Evolutionary conservation across 1,140 invertebrate species (phyloP), one percentile per base, ranked within the genome.

Genomic region (Zaprionus kolodkinae): DNA sequence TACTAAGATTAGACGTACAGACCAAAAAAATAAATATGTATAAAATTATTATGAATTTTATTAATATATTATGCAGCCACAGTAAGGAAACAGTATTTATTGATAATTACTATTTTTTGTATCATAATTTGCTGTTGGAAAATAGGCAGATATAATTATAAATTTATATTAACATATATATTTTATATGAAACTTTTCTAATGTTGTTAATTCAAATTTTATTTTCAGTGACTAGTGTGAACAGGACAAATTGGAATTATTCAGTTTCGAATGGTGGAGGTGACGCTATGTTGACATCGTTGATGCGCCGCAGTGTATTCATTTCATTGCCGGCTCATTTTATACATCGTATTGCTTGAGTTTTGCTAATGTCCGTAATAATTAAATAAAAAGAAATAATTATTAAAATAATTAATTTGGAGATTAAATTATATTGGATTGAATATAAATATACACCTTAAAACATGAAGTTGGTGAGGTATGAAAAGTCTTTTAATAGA

Each of bases 391-490:
- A 50, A 12, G 11, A 15, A 67, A 12, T n/a, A 35, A 27, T 35
- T 9, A 48, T 7, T 25, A 50, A 50, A n/a, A 11, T 2, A 50
- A 50, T 11, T 25, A 25, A 50, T 50, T 50, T 12, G 9, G 0
- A 50, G 25, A 21, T 5, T 30, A 52, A 21, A 40, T 30, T 17
- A 11, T 12, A 11, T 13, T 13, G 33, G 25, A 38, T 40, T 52
- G 33, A 35, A 50, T 35, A 50, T 15, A 35, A 21, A 50, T 27
- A 40, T 33, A 57, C 35, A 35, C 21, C 56, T 40, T 50, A 12
- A 36, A 74, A 57, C 21, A 74, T 74, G 72, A 74, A 74, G 43
- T 63, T 74, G 59, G 72, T 74, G 52, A 74, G 72, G 72, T 74
- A 73, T 17, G 71, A n/a, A 11, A 50, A 45, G 35, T 52, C n/a